A percentile compares a stretch with the other conserved stretches of the same genome.
Conservation (phyloP, 1,140 invertebrate species). For the Brachionus sp. region DNA sequence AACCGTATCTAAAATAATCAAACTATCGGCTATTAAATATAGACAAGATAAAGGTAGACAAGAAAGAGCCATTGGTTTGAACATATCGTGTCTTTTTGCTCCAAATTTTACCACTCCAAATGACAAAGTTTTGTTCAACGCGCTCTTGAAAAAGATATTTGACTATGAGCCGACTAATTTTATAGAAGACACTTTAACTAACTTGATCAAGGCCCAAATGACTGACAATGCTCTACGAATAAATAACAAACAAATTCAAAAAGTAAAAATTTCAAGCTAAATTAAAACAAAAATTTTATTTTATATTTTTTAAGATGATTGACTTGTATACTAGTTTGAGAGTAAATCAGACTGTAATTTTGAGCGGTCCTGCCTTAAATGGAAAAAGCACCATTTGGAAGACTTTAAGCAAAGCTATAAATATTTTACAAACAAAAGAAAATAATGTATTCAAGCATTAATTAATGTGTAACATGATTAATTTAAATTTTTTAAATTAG, state of each 20-base stretch:
- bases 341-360: slow-evolving; percentile 51
- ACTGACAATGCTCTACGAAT: neutral
- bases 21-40: slow-evolving; percentile 8
- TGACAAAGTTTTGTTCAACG: slow-evolving; percentile 14
- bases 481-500: neutral
- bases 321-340: slow-evolving; percentile 53
- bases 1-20: slow-evolving; percentile 12
- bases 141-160: neutral
- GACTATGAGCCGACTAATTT: slow-evolving; percentile 16
- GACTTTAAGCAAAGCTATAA: slow-evolving; percentile 52
- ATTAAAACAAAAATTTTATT: too few species aligned
- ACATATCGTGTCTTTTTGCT: neutral
- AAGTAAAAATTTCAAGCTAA: neutral
- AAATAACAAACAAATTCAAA: slow-evolving; percentile 25
- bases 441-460: too few species aligned
- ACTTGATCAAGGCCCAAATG: slow-evolving; percentile 19
- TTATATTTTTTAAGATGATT: slow-evolving; percentile 50
- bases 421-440: slow-evolving; percentile 42
- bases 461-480: neutral
- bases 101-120: neutral
- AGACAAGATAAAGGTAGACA: slow-evolving; percentile 18
- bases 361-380: slow-evolving; percentile 53
- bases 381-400: slow-evolving; percentile 54
- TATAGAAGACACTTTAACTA: slow-evolving; percentile 22
- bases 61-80: neutral